Conservation (phyloP, 30 jellyfish, hydroid and myxozoan genomes). For the Chironex yamaguchii region DNA sequence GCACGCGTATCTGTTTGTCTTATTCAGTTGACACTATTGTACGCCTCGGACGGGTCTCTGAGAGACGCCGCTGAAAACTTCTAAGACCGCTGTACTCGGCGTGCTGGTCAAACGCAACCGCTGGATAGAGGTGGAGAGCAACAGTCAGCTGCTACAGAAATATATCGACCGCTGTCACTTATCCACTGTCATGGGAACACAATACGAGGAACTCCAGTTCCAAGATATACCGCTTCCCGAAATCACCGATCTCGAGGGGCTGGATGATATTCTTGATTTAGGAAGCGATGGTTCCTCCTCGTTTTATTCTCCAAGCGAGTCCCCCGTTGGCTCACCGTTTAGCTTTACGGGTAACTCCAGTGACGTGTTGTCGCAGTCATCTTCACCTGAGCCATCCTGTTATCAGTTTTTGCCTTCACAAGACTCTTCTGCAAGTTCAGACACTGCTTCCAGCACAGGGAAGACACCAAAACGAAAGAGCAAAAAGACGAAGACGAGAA, state of each 20-base stretch:
- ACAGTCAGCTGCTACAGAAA: not conserved
- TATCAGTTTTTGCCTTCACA: not conserved
- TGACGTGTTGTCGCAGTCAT: conserved; percentile 4
- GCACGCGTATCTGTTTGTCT: conserved; percentile 86
- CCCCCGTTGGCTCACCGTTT: conserved; percentile 56
- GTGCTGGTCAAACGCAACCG: not conserved
- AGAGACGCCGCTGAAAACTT: conserved; percentile 66
- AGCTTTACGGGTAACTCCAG: conserved; percentile 56
- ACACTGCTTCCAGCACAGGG: not conserved
- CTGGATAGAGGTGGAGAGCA: not conserved
- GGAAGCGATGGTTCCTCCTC: conserved; percentile 76
- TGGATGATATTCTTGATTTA: conserved; percentile 71
- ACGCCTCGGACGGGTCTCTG: conserved; percentile 62
- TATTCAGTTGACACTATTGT: conserved; percentile 66
- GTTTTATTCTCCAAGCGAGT: conserved; percentile 66
- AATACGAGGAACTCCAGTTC: conserved; percentile 43
- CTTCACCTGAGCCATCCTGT: not conserved
- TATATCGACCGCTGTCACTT: not conserved
- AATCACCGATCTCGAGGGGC: conserved; percentile 66
- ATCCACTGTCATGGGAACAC: not conserved
- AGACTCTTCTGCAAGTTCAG: not conserved
- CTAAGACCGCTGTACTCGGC: conserved; percentile 4
- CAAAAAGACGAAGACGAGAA: not conserved
- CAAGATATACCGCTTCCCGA: conserved; percentile 76
- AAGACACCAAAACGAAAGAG: not conserved